Evolutionary conservation across 2,888 invertebrate genomes (phyloP).

Genomic region (Trissoscelio sp.): DNA sequence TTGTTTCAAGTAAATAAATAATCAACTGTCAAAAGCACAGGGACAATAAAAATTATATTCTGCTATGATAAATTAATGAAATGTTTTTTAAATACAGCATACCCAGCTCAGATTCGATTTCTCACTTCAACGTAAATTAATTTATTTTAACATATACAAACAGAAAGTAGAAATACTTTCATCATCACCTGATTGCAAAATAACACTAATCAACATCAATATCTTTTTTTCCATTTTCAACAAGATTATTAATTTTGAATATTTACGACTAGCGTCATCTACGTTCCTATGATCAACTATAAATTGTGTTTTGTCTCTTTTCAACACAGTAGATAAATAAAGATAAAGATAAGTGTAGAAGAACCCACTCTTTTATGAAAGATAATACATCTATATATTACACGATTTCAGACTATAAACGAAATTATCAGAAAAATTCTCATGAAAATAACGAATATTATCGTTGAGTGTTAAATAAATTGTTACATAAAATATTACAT

Average conservation of each 20-base stretch:
- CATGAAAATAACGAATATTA: no score
- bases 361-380: no score
- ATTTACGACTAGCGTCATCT: slow-evolving; percentile 11
- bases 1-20: background rate
- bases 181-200: no score
- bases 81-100: no score
- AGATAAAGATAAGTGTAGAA: background rate
- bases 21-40: no score
- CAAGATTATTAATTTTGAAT: slow-evolving; percentile 35
- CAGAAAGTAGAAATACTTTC: no score
- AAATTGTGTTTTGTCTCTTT: background rate
- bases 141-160: no score
- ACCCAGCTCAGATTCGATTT: no score
- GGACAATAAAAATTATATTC: no score
- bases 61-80: no score
- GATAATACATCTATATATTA: no score
- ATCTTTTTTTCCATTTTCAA: slow-evolving; percentile 24
- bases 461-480: slow-evolving; percentile 21
- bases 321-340: background rate
- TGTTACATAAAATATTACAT: background rate
- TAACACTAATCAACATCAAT: slow-evolving; percentile 31
- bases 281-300: background rate
- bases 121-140: no score
- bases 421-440: background rate
- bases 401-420: background rate